Percentiles rank a stretch among this genome's conserved stretches.
Evolutionary conservation across 2,888 invertebrate genomes (phyloP).

Genomic region (Subacronicta megacephala): DNA sequence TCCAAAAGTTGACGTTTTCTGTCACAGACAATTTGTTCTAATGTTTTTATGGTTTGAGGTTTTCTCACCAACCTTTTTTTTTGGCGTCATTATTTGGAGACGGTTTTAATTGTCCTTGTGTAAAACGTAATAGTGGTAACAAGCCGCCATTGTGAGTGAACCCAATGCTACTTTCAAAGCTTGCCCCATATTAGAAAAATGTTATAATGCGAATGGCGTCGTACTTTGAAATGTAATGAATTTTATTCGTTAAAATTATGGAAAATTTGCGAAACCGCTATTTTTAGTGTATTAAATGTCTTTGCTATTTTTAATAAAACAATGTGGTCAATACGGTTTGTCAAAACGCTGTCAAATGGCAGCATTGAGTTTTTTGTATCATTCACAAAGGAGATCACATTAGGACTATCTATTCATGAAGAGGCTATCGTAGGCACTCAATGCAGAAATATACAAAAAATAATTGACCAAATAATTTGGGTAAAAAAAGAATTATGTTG

Average conservation of each 20-base stretch:
- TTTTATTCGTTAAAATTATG: not conserved
- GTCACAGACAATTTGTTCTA: slow-evolving; percentile 22
- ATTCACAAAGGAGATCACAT: slow-evolving; percentile 2
- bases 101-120: slow-evolving; percentile 38
- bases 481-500: no score
- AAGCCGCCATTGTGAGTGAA: slow-evolving; percentile 63
- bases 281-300: no score
- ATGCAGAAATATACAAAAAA: not conserved
- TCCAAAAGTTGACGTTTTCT: slow-evolving; percentile 25
- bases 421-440: not conserved
- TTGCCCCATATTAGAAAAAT: slow-evolving; percentile 58
- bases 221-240: not conserved
- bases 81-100: not conserved
- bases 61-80: slow-evolving; percentile 13
- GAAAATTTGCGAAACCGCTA: not conserved
- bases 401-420: not conserved
- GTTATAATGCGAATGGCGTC: not conserved
- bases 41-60: slow-evolving; percentile 20
- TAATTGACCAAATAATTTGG: not conserved
- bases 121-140: slow-evolving; percentile 56
- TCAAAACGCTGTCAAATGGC: not conserved
- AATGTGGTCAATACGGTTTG: slow-evolving; percentile 6
- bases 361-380: not conserved
- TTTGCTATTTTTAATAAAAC: slow-evolving; percentile 2
- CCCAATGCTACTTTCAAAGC: slow-evolving; percentile 61